Evolutionary conservation across 2,888 invertebrate species (phyloP).

Genomic region (Drosophila emarginata): DNA sequence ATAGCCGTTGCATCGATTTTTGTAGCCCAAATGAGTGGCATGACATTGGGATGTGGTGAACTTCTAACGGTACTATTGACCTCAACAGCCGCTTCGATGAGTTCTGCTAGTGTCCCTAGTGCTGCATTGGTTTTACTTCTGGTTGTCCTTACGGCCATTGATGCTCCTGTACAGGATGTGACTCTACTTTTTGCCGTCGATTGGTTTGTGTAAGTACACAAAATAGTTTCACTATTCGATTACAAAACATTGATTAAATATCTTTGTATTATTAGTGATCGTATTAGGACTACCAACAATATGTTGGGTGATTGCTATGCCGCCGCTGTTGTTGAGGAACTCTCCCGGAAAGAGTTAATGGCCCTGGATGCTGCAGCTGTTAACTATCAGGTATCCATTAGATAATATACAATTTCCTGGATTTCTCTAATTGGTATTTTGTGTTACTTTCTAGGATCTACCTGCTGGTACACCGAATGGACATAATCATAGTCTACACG

Average conservation of each 20-base stretch:
- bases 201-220: slow-evolving; percentile 92
- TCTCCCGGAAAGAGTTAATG: slow-evolving; percentile 92
- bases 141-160: slow-evolving; percentile 91
- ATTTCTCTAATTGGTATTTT: background rate
- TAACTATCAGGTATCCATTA: slow-evolving; percentile 83
- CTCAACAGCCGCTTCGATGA: slow-evolving; percentile 93
- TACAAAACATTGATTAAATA: too few relatives aligned
- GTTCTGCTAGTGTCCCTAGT: slow-evolving; percentile 93
- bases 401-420: too few relatives aligned
- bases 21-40: slow-evolving; percentile 93
- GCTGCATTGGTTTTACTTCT: slow-evolving; percentile 91
- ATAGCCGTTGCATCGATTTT: slow-evolving; percentile 93
- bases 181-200: slow-evolving; percentile 93
- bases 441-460: slow-evolving; percentile 82
- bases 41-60: slow-evolving; percentile 90
- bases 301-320: slow-evolving; percentile 94
- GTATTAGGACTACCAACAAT: slow-evolving; percentile 93
- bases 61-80: slow-evolving; percentile 93
- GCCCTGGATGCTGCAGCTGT: slow-evolving; percentile 88
- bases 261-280: slow-evolving; percentile 85
- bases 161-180: slow-evolving; percentile 91
- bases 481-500: slow-evolving; percentile 80
- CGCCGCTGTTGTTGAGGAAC: slow-evolving; percentile 91
- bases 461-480: slow-evolving; percentile 83
- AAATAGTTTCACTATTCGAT: background rate